These are phyloP conservation scores for Listrodromus nycthemerus DNA, from an alignment of 2,888 invertebrate species.

Conservation along the genomic window DNA sequence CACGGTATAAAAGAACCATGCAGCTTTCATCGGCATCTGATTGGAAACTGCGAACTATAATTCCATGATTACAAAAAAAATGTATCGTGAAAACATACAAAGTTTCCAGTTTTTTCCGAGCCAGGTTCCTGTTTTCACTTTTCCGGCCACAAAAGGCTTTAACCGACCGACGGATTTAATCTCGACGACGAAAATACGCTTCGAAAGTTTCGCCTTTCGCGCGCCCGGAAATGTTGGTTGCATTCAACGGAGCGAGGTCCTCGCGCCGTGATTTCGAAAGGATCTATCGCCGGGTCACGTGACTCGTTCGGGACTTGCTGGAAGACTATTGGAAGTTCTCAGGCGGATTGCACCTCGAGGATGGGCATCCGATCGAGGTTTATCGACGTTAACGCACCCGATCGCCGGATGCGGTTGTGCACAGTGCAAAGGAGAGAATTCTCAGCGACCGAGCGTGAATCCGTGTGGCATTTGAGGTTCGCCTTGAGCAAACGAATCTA, in stretches of 20 bases:
- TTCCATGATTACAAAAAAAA: background rate
- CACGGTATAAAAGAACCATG: background rate
- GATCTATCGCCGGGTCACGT: slow-evolving; percentile 33
- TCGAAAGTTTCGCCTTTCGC: slow-evolving; percentile 14
- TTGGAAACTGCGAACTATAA: background rate
- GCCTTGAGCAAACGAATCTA: slow-evolving; percentile 64
- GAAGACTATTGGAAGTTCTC: slow-evolving; percentile 50
- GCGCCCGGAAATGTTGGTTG: slow-evolving; percentile 24
- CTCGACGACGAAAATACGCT: background rate
- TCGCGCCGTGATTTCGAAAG: slow-evolving; percentile 41
- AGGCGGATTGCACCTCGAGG: slow-evolving; percentile 14
- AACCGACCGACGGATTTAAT: background rate
- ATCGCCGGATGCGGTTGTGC: slow-evolving; percentile 35
- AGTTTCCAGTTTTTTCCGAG: background rate
- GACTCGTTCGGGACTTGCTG: slow-evolving; percentile 42
- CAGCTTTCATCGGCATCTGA: background rate
- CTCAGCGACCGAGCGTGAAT: slow-evolving; percentile 55
- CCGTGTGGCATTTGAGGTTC: slow-evolving; percentile 57
- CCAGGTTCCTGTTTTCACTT: background rate
- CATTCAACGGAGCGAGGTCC: slow-evolving; percentile 24
- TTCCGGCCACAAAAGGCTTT: background rate
- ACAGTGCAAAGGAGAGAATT: slow-evolving; percentile 40
- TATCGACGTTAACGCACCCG: slow-evolving; percentile 23
- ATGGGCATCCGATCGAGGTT: slow-evolving; percentile 45
- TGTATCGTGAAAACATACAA: background rate